A percentile compares a stretch with the other conserved stretches of the same genome.
phyloP scores from a whole-genome alignment of 2,797 vertebrate genomes.

The Scomberomorus guttatus region DNA sequence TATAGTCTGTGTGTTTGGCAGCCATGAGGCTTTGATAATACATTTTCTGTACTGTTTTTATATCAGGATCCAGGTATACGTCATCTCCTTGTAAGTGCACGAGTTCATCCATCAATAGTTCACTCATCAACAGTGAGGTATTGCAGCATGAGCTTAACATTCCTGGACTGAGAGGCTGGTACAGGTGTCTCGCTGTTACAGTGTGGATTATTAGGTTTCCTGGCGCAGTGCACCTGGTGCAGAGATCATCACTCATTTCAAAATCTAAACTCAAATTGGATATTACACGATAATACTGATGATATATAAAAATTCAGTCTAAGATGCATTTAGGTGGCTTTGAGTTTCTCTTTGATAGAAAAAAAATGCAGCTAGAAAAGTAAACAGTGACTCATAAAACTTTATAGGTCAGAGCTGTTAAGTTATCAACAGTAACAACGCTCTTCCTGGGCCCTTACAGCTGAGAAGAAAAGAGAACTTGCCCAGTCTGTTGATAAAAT shows the following conservation, averaged over 20 bases:
- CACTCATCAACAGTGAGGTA: slow-evolving; percentile 46
- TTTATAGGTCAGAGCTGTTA: slow-evolving; percentile 56
- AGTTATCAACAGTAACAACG: slow-evolving; percentile 53
- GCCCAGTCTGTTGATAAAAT: slow-evolving; percentile 53
- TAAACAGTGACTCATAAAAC: slow-evolving; percentile 67
- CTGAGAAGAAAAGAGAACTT: slow-evolving; percentile 41
- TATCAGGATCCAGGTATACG: not conserved
- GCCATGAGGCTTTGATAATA: not conserved
- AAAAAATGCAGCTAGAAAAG: slow-evolving; percentile 33
- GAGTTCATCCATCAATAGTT: slow-evolving; percentile 40
- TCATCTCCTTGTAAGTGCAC: slow-evolving; percentile 23
- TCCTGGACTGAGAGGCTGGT: slow-evolving; percentile 47
- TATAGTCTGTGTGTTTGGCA: slow-evolving; percentile 9
- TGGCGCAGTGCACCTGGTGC: slow-evolving; percentile 20
- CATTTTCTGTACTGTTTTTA: not conserved
- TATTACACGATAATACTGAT: not conserved
- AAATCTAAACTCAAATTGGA: not conserved
- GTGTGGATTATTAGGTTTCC: slow-evolving; percentile 17
- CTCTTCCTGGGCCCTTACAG: slow-evolving; percentile 25
- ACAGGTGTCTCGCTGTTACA: slow-evolving; percentile 49
- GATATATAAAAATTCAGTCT: not conserved
- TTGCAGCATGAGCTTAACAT: slow-evolving; percentile 56
- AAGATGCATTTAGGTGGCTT: not conserved
- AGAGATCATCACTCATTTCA: not conserved
- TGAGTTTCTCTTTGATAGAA: slow-evolving; percentile 18